Percentiles rank a stretch among this genome's conserved stretches.
Evolutionary conservation across 2,888 invertebrate genomes (phyloP).

Genomic region (Choristoneura rosaceana): DNA sequence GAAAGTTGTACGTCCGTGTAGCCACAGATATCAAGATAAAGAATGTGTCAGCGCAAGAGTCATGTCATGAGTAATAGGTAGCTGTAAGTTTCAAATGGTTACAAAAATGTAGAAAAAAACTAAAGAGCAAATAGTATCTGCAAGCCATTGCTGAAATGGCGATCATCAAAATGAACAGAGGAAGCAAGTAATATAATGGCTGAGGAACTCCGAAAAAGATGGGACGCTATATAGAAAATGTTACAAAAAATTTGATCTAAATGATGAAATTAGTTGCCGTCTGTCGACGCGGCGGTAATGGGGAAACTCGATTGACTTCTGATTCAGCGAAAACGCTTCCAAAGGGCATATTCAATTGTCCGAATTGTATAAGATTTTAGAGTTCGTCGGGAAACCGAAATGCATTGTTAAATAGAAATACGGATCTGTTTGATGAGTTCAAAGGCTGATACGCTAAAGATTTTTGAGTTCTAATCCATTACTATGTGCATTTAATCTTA

Average conservation of each 20-base stretch:
- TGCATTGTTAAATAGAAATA: constrained; percentile 1
- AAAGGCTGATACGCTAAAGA: neutral
- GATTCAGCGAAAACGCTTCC: constrained; percentile 28
- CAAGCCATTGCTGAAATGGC: constrained; percentile 4
- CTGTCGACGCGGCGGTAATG: constrained; percentile 22
- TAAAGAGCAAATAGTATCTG: neutral
- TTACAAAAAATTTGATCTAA: constrained; percentile 30
- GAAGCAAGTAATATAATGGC: neutral
- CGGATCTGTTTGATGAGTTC: neutral
- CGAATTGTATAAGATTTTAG: constrained; percentile 24
- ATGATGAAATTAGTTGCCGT: constrained; percentile 34
- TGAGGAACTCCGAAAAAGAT: constrained; percentile 10
- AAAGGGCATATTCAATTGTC: constrained; percentile 25
- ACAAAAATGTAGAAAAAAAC: neutral
- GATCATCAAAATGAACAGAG: neutral
- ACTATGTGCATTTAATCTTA: neutral
- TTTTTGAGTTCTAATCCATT: neutral
- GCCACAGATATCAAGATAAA: neutral
- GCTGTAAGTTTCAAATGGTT: neutral
- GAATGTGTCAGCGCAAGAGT: neutral
- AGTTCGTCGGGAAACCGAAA: neutral
- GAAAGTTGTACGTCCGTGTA: no score
- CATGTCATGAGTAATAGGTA: neutral
- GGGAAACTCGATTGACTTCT: constrained; percentile 30
- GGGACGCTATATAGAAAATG: constrained; percentile 18